A percentile compares a stretch with the other conserved stretches of the same genome.
Conservation (phyloP, 1,140 invertebrate genomes). For the Bombus pyrosoma region DNA sequence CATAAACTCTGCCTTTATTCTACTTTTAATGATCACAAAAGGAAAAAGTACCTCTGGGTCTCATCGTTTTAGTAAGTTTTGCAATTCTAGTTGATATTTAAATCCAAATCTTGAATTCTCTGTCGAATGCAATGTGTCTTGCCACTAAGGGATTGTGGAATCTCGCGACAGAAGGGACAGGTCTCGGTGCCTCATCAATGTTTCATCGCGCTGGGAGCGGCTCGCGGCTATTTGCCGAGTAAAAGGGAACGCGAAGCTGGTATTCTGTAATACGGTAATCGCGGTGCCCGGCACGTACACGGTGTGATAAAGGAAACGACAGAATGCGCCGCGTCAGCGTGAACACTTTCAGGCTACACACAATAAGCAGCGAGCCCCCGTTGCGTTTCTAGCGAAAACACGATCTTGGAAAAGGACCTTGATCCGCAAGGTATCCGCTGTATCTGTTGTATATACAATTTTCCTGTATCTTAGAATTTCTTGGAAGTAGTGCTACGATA, state of each 20-base stretch:
- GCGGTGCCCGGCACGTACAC: conserved; percentile 23
- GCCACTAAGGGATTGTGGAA: not conserved
- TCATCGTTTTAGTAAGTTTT: not conserved
- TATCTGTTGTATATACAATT: not conserved
- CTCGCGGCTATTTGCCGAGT: conserved; percentile 4
- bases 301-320: conserved; percentile 36
- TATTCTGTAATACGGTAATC: conserved; percentile 45
- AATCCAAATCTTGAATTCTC: not conserved
- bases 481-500: not conserved
- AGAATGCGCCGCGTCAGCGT: not conserved
- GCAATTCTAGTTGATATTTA: not conserved
- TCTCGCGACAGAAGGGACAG: not conserved
- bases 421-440: not conserved
- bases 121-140: not conserved
- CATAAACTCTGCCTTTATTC: no score
- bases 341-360: not conserved
- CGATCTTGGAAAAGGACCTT: not conserved
- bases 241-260: no score
- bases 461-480: conserved; percentile 25
- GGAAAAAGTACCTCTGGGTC: not conserved
- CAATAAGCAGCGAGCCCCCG: conserved; percentile 16
- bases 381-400: no score
- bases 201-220: not conserved
- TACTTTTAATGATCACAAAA: not conserved
- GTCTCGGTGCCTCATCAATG: conserved; percentile 5